These are phyloP conservation scores for Polydrusus pterygomalis DNA, from an alignment of 2,888 invertebrate genomes.

Conservation along the genomic window DNA sequence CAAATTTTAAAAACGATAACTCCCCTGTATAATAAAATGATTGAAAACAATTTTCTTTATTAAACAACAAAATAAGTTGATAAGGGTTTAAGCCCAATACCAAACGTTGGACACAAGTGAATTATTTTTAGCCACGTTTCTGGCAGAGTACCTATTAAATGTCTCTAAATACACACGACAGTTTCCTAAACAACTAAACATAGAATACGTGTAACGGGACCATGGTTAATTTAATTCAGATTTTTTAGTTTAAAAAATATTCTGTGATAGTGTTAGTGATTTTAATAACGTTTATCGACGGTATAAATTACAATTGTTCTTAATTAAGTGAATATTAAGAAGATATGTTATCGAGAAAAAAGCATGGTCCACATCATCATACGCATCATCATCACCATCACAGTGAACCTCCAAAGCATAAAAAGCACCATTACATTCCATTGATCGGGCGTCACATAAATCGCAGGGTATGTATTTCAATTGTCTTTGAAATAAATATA, in stretches of 20 bases:
- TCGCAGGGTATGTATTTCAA: conserved; percentile 64
- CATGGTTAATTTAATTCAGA: conserved; percentile 32
- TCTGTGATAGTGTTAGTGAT: conserved; percentile 38
- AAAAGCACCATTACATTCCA: conserved; percentile 65
- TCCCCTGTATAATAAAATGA: not conserved
- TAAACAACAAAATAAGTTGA: not conserved
- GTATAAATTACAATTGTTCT: not conserved
- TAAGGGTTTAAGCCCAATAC: conserved; percentile 38
- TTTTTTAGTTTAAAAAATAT: conserved; percentile 29
- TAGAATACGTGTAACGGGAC: conserved; percentile 46
- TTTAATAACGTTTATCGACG: not conserved
- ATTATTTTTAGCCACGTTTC: conserved; percentile 68
- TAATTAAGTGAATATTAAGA: not conserved
- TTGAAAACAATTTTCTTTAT: not conserved
- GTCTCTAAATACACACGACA: conserved; percentile 57
- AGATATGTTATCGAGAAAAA: conserved; percentile 62
- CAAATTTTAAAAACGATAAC: no score
- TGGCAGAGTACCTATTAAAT: conserved; percentile 62
- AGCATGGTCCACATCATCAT: conserved; percentile 61
- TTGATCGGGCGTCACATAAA: conserved; percentile 62
- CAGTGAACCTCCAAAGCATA: conserved; percentile 61
- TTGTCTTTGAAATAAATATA: not conserved
- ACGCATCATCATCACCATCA: conserved; percentile 62
- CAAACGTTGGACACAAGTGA: conserved; percentile 43
- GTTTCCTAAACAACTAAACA: conserved; percentile 57